phyloP scores from a whole-genome alignment of 2,113 vertebrate genomes.

The Nipponia nippon region DNA sequence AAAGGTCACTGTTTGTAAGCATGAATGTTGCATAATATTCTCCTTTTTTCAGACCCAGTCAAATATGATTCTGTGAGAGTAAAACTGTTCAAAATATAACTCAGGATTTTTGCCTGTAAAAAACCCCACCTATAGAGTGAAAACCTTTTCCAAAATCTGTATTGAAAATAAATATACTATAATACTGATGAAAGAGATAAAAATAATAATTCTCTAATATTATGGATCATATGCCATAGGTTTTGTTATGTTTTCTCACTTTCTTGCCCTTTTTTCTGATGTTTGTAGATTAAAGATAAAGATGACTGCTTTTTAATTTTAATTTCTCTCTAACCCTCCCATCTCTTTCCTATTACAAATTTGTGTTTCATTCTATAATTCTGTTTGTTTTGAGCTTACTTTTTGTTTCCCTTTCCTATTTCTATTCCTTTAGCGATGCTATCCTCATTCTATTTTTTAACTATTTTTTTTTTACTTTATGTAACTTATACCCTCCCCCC shows the following conservation, averaged over 20 bases:
- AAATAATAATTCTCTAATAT: not conserved
- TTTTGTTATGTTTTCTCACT: not conserved
- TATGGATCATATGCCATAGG: not conserved
- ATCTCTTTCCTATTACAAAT: not conserved
- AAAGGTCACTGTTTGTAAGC: not conserved
- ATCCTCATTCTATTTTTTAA: not conserved
- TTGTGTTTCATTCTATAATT: not conserved
- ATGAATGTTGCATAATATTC: not conserved
- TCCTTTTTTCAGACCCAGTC: not conserved
- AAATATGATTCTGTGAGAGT: not conserved
- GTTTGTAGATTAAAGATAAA: not conserved
- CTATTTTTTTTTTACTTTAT: not conserved
- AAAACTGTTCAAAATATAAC: not conserved
- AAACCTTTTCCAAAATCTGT: not conserved
- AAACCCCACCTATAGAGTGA: not conserved
- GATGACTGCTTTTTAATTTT: not conserved
- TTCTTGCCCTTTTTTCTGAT: not conserved
- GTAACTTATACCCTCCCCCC: fast-evolving
- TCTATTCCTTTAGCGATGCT: not conserved
- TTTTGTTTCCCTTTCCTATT: not conserved
- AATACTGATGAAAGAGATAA: not conserved
- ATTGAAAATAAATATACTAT: not conserved
- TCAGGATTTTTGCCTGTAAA: not conserved
- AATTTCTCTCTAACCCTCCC: not conserved
- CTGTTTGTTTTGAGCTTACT: not conserved